Evolutionary conservation across 2,888 invertebrate genomes (phyloP).

Genomic region (Habrosyne pyritoides): DNA sequence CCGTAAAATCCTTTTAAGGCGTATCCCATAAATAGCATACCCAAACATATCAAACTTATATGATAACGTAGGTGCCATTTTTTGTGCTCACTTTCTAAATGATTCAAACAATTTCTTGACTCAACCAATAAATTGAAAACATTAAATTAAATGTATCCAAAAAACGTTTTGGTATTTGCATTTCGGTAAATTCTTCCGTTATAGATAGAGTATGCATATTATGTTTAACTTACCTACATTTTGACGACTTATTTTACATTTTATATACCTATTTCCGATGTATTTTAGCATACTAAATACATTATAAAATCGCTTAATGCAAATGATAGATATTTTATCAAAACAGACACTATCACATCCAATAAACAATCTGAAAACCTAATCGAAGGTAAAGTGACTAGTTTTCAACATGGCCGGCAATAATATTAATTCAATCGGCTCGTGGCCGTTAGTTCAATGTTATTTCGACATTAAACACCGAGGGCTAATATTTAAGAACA

Average conservation of each 20-base stretch:
- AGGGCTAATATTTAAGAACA: slow-evolving; percentile 26
- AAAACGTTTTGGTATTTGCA: slow-evolving; percentile 37
- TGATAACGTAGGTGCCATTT: slow-evolving; percentile 24
- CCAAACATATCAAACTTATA: slow-evolving; percentile 2
- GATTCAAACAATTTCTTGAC: slow-evolving; percentile 35
- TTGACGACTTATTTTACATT: slow-evolving; percentile 45
- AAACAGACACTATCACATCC: slow-evolving; percentile 43
- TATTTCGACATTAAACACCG: slow-evolving; percentile 24
- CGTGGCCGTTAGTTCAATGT: slow-evolving; percentile 22
- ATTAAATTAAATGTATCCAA: slow-evolving; percentile 20
- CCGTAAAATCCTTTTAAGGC: neutral
- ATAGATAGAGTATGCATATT: slow-evolving; percentile 27
- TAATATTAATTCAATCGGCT: slow-evolving; percentile 21
- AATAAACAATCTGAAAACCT: slow-evolving; percentile 37
- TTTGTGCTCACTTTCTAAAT: slow-evolving; percentile 42
- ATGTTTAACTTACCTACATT: slow-evolving; percentile 37
- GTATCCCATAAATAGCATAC: neutral
- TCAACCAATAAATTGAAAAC: slow-evolving; percentile 32
- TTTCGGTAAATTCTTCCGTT: slow-evolving; percentile 30
- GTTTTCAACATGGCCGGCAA: slow-evolving; percentile 47
- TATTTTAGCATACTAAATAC: slow-evolving; percentile 23
- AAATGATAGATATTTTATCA: slow-evolving; percentile 36
- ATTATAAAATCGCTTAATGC: slow-evolving; percentile 43
- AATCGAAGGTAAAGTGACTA: slow-evolving; percentile 53
- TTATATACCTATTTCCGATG: slow-evolving; percentile 30